Evolutionary conservation across 2,113 vertebrate species (phyloP).

Genomic region (Rissa tridactyla): DNA sequence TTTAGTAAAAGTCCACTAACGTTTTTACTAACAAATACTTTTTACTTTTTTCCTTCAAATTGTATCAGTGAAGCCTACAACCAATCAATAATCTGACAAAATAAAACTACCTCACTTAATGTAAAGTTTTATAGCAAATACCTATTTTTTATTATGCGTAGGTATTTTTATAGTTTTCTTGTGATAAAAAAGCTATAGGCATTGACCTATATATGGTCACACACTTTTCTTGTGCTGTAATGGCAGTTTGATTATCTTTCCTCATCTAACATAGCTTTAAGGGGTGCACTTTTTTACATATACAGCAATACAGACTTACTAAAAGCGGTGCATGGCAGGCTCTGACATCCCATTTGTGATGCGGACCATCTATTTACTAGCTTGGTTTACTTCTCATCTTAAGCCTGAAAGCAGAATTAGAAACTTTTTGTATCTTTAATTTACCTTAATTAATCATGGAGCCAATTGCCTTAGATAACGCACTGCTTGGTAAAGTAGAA

Average conservation of each 20-base stretch:
- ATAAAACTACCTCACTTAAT: background rate
- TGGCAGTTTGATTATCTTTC: background rate
- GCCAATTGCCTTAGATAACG: background rate
- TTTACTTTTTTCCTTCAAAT: background rate
- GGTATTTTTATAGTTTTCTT: background rate
- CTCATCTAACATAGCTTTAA: background rate
- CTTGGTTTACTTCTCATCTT: background rate
- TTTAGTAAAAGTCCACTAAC: background rate
- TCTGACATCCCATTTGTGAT: background rate
- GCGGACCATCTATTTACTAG: background rate
- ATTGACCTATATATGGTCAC: too few relatives aligned
- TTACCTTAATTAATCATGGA: background rate
- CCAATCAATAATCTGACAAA: background rate
- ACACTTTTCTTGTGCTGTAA: background rate
- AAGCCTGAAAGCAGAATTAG: background rate
- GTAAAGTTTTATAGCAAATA: background rate
- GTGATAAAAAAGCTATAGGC: background rate
- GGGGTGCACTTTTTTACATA: background rate
- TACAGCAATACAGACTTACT: background rate
- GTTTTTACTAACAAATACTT: background rate
- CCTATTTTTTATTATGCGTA: background rate
- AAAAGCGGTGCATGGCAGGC: background rate
- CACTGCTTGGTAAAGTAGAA: background rate
- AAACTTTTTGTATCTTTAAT: background rate
- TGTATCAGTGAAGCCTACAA: background rate